phyloP scores from a whole-genome alignment of 2,797 vertebrate species.

The Propithecus deckenii region DNA sequence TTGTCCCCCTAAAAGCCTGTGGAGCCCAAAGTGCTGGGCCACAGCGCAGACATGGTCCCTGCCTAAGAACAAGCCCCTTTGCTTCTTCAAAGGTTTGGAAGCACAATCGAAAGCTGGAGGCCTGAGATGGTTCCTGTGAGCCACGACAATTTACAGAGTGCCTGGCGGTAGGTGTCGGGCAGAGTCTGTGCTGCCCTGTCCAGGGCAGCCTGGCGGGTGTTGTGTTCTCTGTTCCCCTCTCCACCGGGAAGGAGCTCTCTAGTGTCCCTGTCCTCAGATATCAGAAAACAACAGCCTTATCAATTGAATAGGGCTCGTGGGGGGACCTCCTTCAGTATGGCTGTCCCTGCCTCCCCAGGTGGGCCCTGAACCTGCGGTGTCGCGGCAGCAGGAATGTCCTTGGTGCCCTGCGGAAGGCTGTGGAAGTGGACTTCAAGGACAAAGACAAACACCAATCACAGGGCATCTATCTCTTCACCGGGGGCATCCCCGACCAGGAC shows the following conservation, averaged over 20 bases:
- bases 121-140: conserved; percentile 82
- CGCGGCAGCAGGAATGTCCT: conserved; percentile 86
- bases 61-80: background rate
- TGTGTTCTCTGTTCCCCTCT: background rate
- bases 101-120: conserved; percentile 84
- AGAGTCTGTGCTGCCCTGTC: background rate
- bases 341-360: conserved; percentile 81
- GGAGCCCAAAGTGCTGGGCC: background rate
- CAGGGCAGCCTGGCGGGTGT: background rate
- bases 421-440: conserved; percentile 86
- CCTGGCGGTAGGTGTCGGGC: conserved; percentile 85
- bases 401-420: conserved; percentile 83
- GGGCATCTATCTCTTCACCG: conserved; percentile 89
- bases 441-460: conserved; percentile 81
- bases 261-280: background rate
- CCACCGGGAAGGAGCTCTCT: background rate
- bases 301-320: no score
- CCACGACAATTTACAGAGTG: conserved; percentile 85
- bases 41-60: accelerated
- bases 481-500: conserved; percentile 89
- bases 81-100: conserved; percentile 85
- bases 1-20: background rate
- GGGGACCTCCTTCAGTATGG: background rate
- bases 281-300: background rate
- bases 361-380: conserved; percentile 85